phyloP scores from a whole-genome alignment of 2,797 vertebrate genomes.

The Rhadinocentrus ornatus region DNA sequence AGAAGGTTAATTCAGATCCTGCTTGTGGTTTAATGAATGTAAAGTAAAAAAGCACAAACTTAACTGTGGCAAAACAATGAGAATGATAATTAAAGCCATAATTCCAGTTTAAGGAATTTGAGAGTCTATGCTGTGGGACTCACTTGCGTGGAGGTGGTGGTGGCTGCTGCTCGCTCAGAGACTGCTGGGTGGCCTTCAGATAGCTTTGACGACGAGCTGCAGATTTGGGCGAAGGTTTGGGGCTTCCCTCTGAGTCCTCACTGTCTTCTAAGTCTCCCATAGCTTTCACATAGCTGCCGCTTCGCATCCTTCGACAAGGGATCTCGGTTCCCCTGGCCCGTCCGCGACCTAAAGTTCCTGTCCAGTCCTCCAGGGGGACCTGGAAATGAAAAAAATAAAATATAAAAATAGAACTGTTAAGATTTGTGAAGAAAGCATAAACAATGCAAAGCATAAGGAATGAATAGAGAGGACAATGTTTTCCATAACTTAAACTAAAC shows the following conservation, averaged over 20 bases:
- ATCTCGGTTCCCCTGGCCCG: constrained; percentile 87
- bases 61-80: constrained; percentile 38
- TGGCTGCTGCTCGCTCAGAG: constrained; percentile 93
- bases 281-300: constrained; percentile 98
- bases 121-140: constrained; percentile 55
- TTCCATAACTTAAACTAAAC: constrained; percentile 1
- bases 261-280: constrained; percentile 96
- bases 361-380: constrained; percentile 96
- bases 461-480: neutral
- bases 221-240: constrained; percentile 96
- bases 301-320: constrained; percentile 97
- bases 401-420: neutral
- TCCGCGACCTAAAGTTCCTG: constrained; percentile 86
- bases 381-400: constrained; percentile 58
- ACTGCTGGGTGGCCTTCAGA: constrained; percentile 97
- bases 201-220: constrained; percentile 98
- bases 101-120: neutral
- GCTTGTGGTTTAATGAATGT: constrained; percentile 37
- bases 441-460: constrained; percentile 3
- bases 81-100: constrained; percentile 18
- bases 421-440: constrained; percentile 9
- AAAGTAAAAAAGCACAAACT: constrained; percentile 31
- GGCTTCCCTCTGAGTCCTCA: constrained; percentile 95
- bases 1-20: neutral
- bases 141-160: constrained; percentile 90